Evolutionary conservation across 1,140 invertebrate species (phyloP).

Genomic region (Cherax quadricarinatus): DNA sequence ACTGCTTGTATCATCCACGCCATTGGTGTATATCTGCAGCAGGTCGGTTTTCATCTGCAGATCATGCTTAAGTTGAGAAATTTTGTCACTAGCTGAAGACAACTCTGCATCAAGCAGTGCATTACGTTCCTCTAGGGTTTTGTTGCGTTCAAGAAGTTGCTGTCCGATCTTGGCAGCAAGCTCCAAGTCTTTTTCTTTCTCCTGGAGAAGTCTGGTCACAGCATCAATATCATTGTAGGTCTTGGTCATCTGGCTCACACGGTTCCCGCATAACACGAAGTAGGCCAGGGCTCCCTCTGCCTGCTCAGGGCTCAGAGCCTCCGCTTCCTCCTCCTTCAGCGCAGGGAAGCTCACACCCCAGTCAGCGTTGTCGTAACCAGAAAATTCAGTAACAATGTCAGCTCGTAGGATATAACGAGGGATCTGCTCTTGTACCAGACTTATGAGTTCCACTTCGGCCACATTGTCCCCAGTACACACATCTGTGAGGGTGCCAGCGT

Average conservation of each 20-base stretch:
- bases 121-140: constrained; percentile 87
- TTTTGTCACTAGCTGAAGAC: constrained; percentile 86
- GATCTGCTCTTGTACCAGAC: constrained; percentile 95
- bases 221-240: constrained; percentile 99
- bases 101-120: constrained; percentile 89
- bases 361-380: constrained; percentile 80
- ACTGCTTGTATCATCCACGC: constrained; percentile 85
- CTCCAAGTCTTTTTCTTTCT: constrained; percentile 98
- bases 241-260: constrained; percentile 99
- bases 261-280: constrained; percentile 97
- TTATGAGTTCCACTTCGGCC: constrained; percentile 95
- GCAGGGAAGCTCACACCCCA: constrained; percentile 75
- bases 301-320: constrained; percentile 94
- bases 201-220: constrained; percentile 97
- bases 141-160: constrained; percentile 93
- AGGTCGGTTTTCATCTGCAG: constrained; percentile 93
- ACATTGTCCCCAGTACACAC: constrained; percentile 91
- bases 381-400: constrained; percentile 95
- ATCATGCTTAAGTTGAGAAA: constrained; percentile 95
- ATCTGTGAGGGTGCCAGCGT: constrained; percentile 76
- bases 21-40: constrained; percentile 84
- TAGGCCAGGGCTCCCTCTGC: constrained; percentile 97
- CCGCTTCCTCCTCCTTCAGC: constrained; percentile 84
- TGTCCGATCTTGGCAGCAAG: constrained; percentile 97
- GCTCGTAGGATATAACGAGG: constrained; percentile 95